phyloP scores from a whole-genome alignment of 2,113 vertebrate species.

The Felis catus region DNA sequence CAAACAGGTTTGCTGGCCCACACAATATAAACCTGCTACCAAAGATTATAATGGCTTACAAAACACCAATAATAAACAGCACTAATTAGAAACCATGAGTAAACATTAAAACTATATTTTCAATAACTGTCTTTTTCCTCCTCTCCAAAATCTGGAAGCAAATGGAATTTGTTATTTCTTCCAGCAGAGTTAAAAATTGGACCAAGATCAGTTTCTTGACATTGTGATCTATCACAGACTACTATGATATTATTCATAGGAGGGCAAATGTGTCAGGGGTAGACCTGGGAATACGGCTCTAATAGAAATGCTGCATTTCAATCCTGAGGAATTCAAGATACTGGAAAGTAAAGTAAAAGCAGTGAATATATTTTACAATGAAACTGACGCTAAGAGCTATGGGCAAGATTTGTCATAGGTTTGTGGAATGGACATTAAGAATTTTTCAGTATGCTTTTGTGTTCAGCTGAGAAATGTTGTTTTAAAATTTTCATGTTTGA shows the following conservation, averaged over 20 bases:
- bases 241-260: conserved; percentile 1
- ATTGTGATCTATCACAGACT: conserved; percentile 36
- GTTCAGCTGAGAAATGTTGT: neutral
- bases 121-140: neutral
- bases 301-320: conserved; percentile 51
- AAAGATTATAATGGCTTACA: neutral
- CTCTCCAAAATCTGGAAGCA: neutral
- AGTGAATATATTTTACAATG: conserved; percentile 32
- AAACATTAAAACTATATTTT: neutral
- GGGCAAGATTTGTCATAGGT: conserved; percentile 68
- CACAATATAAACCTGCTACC: neutral
- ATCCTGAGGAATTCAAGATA: conserved; percentile 44
- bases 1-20: neutral
- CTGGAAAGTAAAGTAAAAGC: conserved; percentile 58
- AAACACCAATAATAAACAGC: neutral
- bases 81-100: conserved; percentile 29
- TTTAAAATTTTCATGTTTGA: conserved; percentile 20
- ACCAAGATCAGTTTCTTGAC: conserved; percentile 40
- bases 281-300: conserved; percentile 32
- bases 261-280: conserved; percentile 44
- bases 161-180: conserved; percentile 29
- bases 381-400: conserved; percentile 71
- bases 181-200: conserved; percentile 40
- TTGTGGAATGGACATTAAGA: conserved; percentile 73
- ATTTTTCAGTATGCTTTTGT: conserved; percentile 57